Base-by-base conservation (phyloP, 2,797 vertebrate genomes). In the Bovichtus diacanthus region DNA sequence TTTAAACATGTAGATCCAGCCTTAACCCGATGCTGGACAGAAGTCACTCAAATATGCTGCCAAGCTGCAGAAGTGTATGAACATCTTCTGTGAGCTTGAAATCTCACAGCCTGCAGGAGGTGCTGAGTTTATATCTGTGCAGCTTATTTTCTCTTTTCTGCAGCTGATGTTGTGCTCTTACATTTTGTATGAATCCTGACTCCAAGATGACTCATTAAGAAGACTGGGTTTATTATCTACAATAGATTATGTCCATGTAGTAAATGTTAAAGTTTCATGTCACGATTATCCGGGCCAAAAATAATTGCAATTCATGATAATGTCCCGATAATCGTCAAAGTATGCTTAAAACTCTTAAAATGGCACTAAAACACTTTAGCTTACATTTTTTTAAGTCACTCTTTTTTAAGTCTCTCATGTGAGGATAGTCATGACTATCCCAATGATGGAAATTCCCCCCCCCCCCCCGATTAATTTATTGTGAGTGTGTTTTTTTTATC, bases 21-120 rank as follows among this genome's bases (percentile, higher is more conserved):
- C 51, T 60, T 9, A 65, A 82, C 76, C 74, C 82, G 76, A 85
- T 81, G 84, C 69, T 81, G 25, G 3, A n/a, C 43, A 7, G 65
- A 71, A 74, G n/a, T 68, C 54, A 38, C 9, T 25, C 25, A 72
- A 62, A 74, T 61, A 76, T 70, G 69, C 36, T 47, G 47, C 43
- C 43, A 43, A 34, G 50, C 59, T 70, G 49, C 31, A 36, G n/a
- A 49, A 16, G 18, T 80, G 66, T 41, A n/a, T 56, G 15, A 46
- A 70, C 64, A 64, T 39, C 27, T 51, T 61, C 60, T 74, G 77
- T 65, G 62, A 69, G 41, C 47, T 41, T 12, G 7, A 71, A 61
- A 53, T 49, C 34, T 76, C 38, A 23, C 79, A 65, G 34, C 46
- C n/a, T 44, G 47, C 34, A 62, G 31, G 5, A 25, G 65, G 54